Base-by-base conservation (phyloP, 2,797 vertebrate genomes). In the Emys orbicularis region DNA sequence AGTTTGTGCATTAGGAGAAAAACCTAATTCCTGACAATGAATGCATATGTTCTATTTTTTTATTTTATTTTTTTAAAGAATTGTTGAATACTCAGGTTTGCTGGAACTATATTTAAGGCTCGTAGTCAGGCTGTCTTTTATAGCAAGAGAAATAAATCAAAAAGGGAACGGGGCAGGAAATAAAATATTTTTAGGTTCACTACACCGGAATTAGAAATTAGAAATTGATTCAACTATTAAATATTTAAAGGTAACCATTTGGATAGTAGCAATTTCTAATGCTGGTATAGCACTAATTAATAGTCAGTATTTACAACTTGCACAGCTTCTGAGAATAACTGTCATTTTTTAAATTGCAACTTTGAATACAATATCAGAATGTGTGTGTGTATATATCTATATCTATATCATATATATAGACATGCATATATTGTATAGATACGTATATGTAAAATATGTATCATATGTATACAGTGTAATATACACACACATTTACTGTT, bases 221-320 rank as follows among this genome's bases (percentile, higher is more conserved):
- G 87, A 88, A 96, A 95, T 81, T 92, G 41, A 86, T 96, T 97
- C 90, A 94, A 93, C 59, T n/a, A 12, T 96, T 92, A 83, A 94
- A 87, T 85, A 91, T 88, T 91, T 94, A 77, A 91, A 96, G 91
- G 23, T 81, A 90, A 89, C 82, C 84, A 93, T 84, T 91, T 93
- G 84, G 79, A 84, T 95, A 90, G 61, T 91, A 87, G 81, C 59
- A 94, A 89, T 95, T 97, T 97, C 88, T 95, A 86, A 81, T 89
- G 10, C 19, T 90, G 54, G 41, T 87, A 59, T 95, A 93, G 59
- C 44, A 25, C 47, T 50, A 50, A 21, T 79, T 94, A 86, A 81
- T 92, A 94, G 94, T 94, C 91, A 94, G 96, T 98, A 96, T 97
- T 98, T 97, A 76, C 84, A 95, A 93, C 76, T 89, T 90, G 80